Evolutionary conservation across 2,797 vertebrate genomes (phyloP).

Genomic region (Todus mexicanus): DNA sequence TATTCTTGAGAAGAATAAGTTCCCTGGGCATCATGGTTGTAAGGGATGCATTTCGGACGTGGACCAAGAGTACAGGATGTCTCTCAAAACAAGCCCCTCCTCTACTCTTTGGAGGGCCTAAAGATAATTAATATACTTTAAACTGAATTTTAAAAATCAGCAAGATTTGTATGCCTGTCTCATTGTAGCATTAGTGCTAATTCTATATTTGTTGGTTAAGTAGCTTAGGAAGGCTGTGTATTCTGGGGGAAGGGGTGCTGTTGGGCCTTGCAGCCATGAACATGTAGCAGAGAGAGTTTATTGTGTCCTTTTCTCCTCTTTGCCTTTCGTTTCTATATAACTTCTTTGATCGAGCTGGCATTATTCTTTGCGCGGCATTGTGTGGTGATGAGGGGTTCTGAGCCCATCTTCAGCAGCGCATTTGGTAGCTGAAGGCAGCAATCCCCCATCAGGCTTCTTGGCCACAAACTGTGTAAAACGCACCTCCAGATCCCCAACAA

Average conservation of each 20-base stretch:
- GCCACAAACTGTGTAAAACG: neutral
- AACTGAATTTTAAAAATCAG: neutral
- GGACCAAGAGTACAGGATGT: neutral
- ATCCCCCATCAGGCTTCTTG: neutral
- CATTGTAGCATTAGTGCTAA: neutral
- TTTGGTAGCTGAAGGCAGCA: neutral
- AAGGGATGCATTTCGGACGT: neutral
- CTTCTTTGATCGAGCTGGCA: neutral
- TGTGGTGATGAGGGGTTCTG: neutral
- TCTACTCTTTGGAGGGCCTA: neutral
- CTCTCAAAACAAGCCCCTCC: neutral
- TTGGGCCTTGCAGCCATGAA: neutral
- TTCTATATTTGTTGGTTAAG: neutral
- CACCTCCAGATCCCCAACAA: neutral
- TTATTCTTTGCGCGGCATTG: neutral
- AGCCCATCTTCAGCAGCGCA: neutral
- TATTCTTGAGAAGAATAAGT: neutral
- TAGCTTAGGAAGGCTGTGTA: neutral
- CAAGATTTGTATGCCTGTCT: neutral
- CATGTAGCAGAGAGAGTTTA: neutral
- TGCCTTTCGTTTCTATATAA: neutral
- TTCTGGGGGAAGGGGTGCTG: neutral
- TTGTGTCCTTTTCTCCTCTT: neutral
- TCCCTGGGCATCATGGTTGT: neutral
- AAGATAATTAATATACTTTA: neutral